These are phyloP conservation scores for Cantharis rufa DNA, from an alignment of 2,888 invertebrate species.

Conservation along the genomic window DNA sequence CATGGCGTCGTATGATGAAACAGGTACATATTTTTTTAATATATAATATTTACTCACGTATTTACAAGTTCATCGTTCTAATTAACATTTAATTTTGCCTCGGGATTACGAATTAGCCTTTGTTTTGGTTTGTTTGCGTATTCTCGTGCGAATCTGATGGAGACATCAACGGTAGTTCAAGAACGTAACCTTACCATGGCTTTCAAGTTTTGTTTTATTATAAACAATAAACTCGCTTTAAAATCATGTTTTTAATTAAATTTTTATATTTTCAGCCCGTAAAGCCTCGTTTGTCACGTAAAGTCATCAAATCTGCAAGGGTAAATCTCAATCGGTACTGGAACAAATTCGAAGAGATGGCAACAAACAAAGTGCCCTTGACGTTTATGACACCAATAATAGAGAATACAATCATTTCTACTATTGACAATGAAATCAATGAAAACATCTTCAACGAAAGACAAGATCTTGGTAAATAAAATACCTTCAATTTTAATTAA, in stretches of 20 bases:
- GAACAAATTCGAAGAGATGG: constrained; percentile 65
- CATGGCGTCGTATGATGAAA: constrained; percentile 62
- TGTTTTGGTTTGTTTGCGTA: neutral
- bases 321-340: constrained; percentile 70
- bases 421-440: constrained; percentile 50
- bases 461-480: constrained; percentile 58
- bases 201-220: neutral
- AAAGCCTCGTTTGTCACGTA: constrained; percentile 63
- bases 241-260: neutral
- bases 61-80: neutral
- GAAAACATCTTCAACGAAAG: constrained; percentile 65
- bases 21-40: constrained; percentile 57
- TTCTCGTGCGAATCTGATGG: neutral
- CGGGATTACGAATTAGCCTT: neutral
- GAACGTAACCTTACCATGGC: neutral
- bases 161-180: neutral
- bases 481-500: neutral
- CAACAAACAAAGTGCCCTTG: constrained; percentile 44
- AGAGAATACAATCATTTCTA: constrained; percentile 48
- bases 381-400: constrained; percentile 45
- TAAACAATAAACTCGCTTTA: neutral
- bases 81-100: neutral
- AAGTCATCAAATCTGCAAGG: constrained; percentile 61
- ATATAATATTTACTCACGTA: neutral
- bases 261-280: constrained; percentile 58